A percentile compares a stretch with the other conserved stretches of the same genome.
Conservation (phyloP, 2,113 vertebrate genomes). For the Trinectes maculatus region DNA sequence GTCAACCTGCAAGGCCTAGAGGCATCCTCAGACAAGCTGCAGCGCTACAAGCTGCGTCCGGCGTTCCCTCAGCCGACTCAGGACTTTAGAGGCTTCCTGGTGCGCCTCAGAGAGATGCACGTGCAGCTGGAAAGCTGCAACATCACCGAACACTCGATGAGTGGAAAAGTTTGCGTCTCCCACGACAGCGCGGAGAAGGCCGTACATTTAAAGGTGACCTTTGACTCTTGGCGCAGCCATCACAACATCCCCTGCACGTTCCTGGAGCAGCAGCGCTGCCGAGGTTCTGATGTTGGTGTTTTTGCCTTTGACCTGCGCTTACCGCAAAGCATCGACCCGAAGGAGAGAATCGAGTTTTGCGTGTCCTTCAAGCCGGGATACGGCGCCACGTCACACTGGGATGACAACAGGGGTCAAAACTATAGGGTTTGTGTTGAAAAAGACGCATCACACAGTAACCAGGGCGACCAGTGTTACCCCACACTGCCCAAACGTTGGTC, state of each 20-base stretch:
- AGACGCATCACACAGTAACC: background rate
- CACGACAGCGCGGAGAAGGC: constrained; percentile 62
- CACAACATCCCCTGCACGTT: constrained; percentile 75
- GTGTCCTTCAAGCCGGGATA: constrained; percentile 66
- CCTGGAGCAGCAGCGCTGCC: constrained; percentile 27
- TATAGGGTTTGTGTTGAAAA: constrained; percentile 65
- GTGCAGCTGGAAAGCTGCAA: constrained; percentile 81
- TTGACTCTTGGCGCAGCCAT: constrained; percentile 80
- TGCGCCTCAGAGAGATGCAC: constrained; percentile 30
- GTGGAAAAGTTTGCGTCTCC: constrained; percentile 76
- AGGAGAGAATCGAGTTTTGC: constrained; percentile 69
- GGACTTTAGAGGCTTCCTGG: constrained; percentile 56
- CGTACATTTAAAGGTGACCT: constrained; percentile 76
- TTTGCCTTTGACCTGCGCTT: constrained; percentile 77
- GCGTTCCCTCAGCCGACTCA: constrained; percentile 73
- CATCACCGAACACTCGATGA: constrained; percentile 66
- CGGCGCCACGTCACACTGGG: constrained; percentile 51
- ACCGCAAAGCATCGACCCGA: constrained; percentile 52
- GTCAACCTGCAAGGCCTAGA: constrained; percentile 28
- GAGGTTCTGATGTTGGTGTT: constrained; percentile 48
- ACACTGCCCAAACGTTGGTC: background rate
- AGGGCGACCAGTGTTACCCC: background rate
- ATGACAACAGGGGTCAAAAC: constrained; percentile 77
- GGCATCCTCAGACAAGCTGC: background rate
- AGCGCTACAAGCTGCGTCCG: constrained; percentile 49